Evolutionary conservation across 1,140 invertebrate genomes (phyloP).

Genomic region (Drosophila aff.): DNA sequence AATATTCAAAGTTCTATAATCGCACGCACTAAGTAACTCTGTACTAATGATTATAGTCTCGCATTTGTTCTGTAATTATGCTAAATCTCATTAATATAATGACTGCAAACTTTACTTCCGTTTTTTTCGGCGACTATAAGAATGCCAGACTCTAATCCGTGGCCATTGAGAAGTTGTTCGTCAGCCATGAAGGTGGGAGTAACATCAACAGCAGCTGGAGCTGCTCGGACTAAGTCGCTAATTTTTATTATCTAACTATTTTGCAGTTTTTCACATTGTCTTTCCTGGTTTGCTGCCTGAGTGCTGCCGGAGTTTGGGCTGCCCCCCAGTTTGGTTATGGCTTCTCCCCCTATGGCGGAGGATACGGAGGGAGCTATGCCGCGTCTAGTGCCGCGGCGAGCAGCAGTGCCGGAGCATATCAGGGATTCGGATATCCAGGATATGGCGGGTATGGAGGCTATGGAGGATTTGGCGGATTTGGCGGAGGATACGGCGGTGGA

Average conservation of each 20-base stretch:
- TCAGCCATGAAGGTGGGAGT: constrained; percentile 61
- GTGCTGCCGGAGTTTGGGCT: constrained; percentile 3
- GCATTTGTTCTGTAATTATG: constrained; percentile 49
- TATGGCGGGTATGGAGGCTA: constrained; percentile 55
- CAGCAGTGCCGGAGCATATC: constrained; percentile 53
- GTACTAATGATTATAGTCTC: constrained; percentile 47
- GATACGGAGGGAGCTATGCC: constrained; percentile 54
- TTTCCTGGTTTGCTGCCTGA: constrained; percentile 35
- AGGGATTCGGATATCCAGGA: constrained; percentile 49
- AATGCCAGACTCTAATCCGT: constrained; percentile 24
- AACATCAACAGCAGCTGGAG: neutral
- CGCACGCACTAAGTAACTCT: constrained; percentile 10
- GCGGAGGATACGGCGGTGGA: constrained; percentile 51
- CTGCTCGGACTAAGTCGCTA: neutral
- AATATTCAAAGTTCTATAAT: constrained; percentile 20
- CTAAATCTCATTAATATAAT: constrained; percentile 61
- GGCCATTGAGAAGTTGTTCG: constrained; percentile 29
- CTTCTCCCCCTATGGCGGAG: constrained; percentile 62
- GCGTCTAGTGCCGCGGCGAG: constrained; percentile 52
- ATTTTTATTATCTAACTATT: neutral
- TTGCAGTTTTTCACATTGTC: constrained; percentile 21
- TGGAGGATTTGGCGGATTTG: constrained; percentile 43
- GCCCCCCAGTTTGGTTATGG: constrained; percentile 68
- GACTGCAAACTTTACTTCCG: constrained; percentile 50
- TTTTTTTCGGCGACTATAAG: constrained; percentile 31